phyloP scores from a whole-genome alignment of 2,113 vertebrate genomes.

The Pachypanchax playfairii region DNA sequence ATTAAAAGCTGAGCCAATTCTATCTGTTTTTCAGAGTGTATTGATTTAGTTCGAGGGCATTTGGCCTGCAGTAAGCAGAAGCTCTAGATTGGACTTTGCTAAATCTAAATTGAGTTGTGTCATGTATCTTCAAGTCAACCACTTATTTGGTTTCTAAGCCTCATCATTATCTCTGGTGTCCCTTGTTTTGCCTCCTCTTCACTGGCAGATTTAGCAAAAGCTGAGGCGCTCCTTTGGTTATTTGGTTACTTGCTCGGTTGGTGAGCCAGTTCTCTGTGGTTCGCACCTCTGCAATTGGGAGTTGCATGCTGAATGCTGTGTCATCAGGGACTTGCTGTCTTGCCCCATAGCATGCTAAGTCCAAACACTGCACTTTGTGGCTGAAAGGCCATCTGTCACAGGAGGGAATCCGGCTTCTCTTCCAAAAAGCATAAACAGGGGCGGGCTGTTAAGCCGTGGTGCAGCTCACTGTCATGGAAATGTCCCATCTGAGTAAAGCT shows the following conservation, averaged over 20 bases:
- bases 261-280: conserved; percentile 69
- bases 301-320: conserved; percentile 78
- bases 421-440: conserved; percentile 82
- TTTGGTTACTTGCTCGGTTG: conserved; percentile 58
- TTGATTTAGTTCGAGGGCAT: conserved; percentile 59
- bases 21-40: conserved; percentile 47
- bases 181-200: conserved; percentile 40
- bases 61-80: conserved; percentile 56
- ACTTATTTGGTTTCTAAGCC: conserved; percentile 59
- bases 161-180: conserved; percentile 63
- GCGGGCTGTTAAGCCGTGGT: conserved; percentile 74
- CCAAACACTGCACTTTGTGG: conserved; percentile 81
- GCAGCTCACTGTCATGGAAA: conserved; percentile 81
- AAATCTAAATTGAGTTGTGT: conserved; percentile 68
- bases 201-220: conserved; percentile 48
- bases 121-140: conserved; percentile 60
- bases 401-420: conserved; percentile 76
- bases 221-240: conserved; percentile 54
- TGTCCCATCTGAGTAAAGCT: conserved; percentile 78
- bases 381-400: conserved; percentile 81
- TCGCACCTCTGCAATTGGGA: conserved; percentile 72
- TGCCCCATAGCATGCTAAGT: conserved; percentile 77
- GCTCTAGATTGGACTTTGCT: conserved; percentile 37
- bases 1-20: conserved; percentile 70
- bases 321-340: conserved; percentile 77